These are phyloP conservation scores for Gastrophryne carolinensis DNA, from an alignment of 2,797 vertebrate species.

Conservation along the genomic window DNA sequence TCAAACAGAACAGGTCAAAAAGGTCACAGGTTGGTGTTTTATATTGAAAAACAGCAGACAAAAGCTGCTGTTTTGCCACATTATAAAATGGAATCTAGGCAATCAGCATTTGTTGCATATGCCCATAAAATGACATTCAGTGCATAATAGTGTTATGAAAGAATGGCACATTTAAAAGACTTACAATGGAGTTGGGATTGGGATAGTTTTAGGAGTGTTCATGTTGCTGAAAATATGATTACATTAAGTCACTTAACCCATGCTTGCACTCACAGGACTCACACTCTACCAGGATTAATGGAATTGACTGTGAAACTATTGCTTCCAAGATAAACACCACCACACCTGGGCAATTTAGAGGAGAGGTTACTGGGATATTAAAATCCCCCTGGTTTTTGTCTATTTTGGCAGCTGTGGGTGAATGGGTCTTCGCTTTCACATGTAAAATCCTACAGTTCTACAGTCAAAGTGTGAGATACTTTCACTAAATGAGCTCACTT, in stretches of 20 bases:
- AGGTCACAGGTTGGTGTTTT: no score
- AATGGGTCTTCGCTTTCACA: constrained; percentile 64
- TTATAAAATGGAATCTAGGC: no score
- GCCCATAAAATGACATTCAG: no score
- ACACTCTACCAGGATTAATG: constrained; percentile 20
- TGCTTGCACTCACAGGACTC: not conserved
- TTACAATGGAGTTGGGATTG: no score
- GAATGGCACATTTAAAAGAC: no score
- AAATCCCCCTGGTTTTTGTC: constrained; percentile 61
- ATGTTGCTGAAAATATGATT: not conserved
- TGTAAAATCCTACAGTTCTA: constrained; percentile 64
- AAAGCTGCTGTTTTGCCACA: no score
- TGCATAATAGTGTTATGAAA: no score
- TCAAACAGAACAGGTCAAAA: no score
- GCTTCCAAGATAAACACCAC: constrained; percentile 54
- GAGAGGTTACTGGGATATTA: constrained; percentile 60
- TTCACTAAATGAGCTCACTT: constrained; percentile 46
- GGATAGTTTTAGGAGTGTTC: not conserved
- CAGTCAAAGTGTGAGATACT: constrained; percentile 61
- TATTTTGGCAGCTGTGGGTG: constrained; percentile 62
- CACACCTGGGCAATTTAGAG: constrained; percentile 62
- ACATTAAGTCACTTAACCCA: constrained; percentile 13
- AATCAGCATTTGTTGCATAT: no score
- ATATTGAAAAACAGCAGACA: no score
- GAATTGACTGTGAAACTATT: constrained; percentile 1